Conservation (phyloP, 2,888 invertebrate species). For the Eupithecia subumbrata region DNA sequence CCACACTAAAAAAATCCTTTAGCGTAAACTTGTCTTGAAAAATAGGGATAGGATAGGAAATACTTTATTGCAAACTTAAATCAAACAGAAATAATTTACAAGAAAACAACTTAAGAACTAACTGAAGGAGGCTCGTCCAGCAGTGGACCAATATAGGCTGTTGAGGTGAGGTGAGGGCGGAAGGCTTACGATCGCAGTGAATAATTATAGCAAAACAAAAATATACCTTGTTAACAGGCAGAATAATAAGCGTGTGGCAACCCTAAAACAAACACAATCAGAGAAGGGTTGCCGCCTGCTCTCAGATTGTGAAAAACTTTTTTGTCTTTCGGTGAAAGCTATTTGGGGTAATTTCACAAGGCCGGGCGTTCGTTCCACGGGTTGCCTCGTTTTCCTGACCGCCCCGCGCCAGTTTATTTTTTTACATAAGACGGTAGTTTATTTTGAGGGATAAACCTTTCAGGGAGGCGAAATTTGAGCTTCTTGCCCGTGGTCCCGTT, state of each 20-base stretch:
- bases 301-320: constrained; percentile 19
- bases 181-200: background rate
- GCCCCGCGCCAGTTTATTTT: background rate
- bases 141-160: too few relatives aligned
- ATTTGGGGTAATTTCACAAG: constrained; percentile 15
- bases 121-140: too few relatives aligned
- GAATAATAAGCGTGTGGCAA: background rate
- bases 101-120: too few relatives aligned
- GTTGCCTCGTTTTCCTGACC: background rate
- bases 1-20: background rate
- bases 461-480: too few relatives aligned
- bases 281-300: constrained; percentile 17
- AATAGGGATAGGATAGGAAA: too few relatives aligned
- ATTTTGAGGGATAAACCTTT: too few relatives aligned
- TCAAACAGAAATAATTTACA: too few relatives aligned
- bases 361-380: background rate
- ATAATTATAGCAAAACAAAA: background rate
- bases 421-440: background rate
- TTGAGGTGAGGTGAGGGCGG: too few relatives aligned
- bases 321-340: constrained; percentile 20
- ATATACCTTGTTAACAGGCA: background rate
- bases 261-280: constrained; percentile 25
- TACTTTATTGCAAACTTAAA: too few relatives aligned
- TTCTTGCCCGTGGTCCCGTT: too few relatives aligned
- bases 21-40: background rate